Evolutionary conservation across 2,113 vertebrate genomes (phyloP).

Genomic region (Pteronura brasiliensis): DNA sequence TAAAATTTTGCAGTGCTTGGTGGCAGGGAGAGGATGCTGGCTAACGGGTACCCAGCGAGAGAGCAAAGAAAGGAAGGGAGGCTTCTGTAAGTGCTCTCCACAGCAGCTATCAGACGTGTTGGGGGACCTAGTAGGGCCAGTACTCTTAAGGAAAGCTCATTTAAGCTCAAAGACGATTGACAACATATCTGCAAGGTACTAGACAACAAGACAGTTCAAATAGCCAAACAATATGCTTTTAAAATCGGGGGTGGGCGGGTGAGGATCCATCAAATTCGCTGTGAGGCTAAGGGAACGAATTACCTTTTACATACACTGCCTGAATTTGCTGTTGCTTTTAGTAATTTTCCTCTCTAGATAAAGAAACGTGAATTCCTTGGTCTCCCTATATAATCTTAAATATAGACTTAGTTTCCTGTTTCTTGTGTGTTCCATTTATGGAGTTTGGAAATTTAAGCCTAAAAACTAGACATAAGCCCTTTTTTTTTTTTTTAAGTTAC

Average conservation of each 20-base stretch:
- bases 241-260: background rate
- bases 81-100: background rate
- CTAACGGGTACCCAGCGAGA: background rate
- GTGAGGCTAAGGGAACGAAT: background rate
- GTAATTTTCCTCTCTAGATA: background rate
- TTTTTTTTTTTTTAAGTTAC: background rate
- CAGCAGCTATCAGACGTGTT: background rate
- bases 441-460: slow-evolving; percentile 32
- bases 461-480: slow-evolving; percentile 20
- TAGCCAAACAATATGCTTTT: background rate
- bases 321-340: background rate
- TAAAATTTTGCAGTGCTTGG: background rate
- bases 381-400: background rate
- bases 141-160: background rate
- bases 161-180: background rate
- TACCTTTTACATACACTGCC: background rate
- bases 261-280: background rate
- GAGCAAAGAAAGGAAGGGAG: background rate
- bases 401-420: background rate
- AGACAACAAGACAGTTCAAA: background rate
- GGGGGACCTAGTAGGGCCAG: background rate
- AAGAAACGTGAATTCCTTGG: background rate
- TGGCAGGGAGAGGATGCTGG: background rate
- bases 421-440: slow-evolving; percentile 8
- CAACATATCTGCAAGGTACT: background rate